A percentile compares a stretch with the other conserved stretches of the same genome.
Conservation (phyloP, 2,113 vertebrate genomes). For the Zosterops pallidus region DNA sequence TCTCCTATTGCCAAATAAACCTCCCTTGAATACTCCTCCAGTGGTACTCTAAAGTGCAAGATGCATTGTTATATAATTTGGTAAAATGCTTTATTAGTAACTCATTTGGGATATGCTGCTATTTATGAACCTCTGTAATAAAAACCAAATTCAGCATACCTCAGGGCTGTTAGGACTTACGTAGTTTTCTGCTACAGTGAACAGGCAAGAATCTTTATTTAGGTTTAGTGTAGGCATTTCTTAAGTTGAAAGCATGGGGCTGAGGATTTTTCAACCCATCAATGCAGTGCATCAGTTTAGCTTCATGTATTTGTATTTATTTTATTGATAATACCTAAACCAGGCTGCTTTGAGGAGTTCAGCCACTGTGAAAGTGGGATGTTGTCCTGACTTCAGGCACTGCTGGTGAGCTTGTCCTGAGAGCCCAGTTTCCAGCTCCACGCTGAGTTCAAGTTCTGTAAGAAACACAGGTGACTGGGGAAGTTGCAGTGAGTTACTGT, state of each 20-base stretch:
- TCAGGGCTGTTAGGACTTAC: not conserved
- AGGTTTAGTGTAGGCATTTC: not conserved
- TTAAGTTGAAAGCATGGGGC: not conserved
- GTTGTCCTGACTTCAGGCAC: not conserved
- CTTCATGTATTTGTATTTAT: not conserved
- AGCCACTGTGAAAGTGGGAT: not conserved
- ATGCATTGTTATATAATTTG: not conserved
- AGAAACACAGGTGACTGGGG: not conserved
- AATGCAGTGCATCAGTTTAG: not conserved
- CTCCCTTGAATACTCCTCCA: not conserved
- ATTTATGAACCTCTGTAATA: not conserved
- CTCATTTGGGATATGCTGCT: not conserved
- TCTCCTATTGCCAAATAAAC: not conserved
- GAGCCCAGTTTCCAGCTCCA: not conserved
- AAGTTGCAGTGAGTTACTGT: not conserved
- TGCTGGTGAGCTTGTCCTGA: not conserved
- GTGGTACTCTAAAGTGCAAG: not conserved
- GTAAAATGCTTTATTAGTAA: not conserved
- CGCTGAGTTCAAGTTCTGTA: fast-evolving
- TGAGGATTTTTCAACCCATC: not conserved
- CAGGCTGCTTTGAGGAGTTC: not conserved
- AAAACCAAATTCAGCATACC: not conserved
- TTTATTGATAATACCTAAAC: not conserved
- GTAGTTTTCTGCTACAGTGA: not conserved
- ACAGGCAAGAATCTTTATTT: not conserved